Conservation (phyloP, 2,113 vertebrate genomes). For the Noctilio leporinus region DNA sequence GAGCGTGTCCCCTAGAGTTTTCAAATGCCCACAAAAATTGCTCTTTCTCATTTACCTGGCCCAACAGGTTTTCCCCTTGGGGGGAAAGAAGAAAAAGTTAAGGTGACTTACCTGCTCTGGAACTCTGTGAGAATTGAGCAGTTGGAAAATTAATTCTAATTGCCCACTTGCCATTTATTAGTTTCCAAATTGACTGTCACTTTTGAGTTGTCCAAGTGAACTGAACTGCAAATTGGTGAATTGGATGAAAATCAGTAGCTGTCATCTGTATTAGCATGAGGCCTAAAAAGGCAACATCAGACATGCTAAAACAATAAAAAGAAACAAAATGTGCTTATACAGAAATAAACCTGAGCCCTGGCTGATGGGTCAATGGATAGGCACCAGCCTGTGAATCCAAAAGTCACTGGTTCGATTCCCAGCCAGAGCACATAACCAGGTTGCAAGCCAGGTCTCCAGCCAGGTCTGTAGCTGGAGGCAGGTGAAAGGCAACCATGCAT, state of each 20-base stretch:
- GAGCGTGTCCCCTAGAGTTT: not conserved
- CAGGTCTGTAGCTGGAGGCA: no score
- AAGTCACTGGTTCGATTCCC: no score
- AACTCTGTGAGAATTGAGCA: not conserved
- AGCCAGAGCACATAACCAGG: no score
- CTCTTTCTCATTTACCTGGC: not conserved
- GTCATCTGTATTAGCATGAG: not conserved
- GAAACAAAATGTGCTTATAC: not conserved
- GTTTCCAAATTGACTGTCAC: not conserved
- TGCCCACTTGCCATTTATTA: not conserved
- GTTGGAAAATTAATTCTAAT: not conserved
- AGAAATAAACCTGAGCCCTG: not conserved
- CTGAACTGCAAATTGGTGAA: not conserved
- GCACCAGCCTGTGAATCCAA: no score
- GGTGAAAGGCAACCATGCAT: no score
- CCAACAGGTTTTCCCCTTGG: not conserved
- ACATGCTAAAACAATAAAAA: not conserved
- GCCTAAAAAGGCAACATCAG: not conserved
- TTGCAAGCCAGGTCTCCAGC: no score
- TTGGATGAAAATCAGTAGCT: not conserved
- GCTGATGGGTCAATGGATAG: no score
- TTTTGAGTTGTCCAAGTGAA: not conserved
- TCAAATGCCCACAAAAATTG: not conserved
- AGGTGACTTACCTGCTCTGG: not conserved
- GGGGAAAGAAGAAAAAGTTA: not conserved